Base-by-base conservation (phyloP, 2,113 vertebrate genomes). In the Herpetotheres cachinnans region DNA sequence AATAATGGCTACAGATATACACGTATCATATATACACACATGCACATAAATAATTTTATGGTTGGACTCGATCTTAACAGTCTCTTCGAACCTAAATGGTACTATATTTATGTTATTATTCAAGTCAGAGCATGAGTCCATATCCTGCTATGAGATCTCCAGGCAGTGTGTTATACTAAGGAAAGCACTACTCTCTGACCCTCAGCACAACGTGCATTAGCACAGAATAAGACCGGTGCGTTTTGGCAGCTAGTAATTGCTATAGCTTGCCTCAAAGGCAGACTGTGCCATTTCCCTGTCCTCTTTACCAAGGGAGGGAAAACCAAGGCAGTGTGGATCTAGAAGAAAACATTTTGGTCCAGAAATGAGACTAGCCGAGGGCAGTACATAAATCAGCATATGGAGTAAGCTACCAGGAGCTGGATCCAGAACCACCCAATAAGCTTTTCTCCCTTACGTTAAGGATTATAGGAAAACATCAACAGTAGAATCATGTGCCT, bases 161-260 rank as follows among this genome's bases (percentile, higher is more conserved):
- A 73, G 25, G 13, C 81, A 80, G 7, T n/a, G 36, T 36, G 14
- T 32, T 42, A 40, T 2, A 47, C 49, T 16, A 50, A 32, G 49
- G 54, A 73, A 27, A 65, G 47, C 29, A 14, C 34, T 34, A 16
- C 14, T 29, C 29, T 30, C 63, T 38, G 36, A 13, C 59, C 44
- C 24, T 40, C 47, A 30, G 34, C 5, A 34, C 10, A 11, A 36
- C 0, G 0, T 11, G 40, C 62, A 29, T 11, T 30, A 67, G 29
- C 67, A 46, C 32, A 26, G 58, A 50, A 62, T 5, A 72, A 17
- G 17, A 54, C 15, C 7, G 17, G 19, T 55, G 32, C 73, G n/a
- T 42, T 95, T 47, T 69, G 78, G 55, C 27, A 78, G 34, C 27
- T 3, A 16, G 29, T 17, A 42, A 78, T n/a, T 67, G 32, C 38